Base-by-base conservation (phyloP, 1,140 invertebrate species). In the Drosophila sp. region DNA sequence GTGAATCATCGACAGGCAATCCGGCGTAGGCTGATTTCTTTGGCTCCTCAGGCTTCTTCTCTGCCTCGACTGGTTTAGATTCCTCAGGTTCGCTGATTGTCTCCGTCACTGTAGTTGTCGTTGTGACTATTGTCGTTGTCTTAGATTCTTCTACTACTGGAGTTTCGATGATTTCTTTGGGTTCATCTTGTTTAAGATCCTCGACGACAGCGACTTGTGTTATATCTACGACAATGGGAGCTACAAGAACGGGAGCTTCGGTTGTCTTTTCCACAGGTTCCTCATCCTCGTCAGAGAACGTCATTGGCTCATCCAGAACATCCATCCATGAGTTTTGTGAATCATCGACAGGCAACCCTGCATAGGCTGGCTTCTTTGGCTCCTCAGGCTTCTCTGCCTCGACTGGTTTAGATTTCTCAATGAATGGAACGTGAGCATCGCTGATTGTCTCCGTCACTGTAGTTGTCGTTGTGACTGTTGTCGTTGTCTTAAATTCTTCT, bases 221-320 rank as follows among this genome's bases (percentile, higher is more conserved):
- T 35, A 35, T 17, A 17, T 50, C 60, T 11, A 27, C 30, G 30
- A 64, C 44, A 8, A 30, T 6, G 7, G 58, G 4, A 2, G 23
- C 38, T 8, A 17, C 32, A n/a, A 32, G 23, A 35, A 55, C 35
- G 1, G 50, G 33, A 44, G 29, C 29, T 55, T 6, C 30, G 1
- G n/a, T 55, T 54, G 1, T 7, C 23, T 35, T 1, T 38, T 60
- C 65, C 5, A 3, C 54, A 55, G 57, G 11, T 44, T 76, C 63
- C 40, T 69, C 72, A 76, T 93, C 92, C 11, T 93, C 92, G 58
- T 92, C 92, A 41, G 91, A 91, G 40, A 93, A 92, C 11, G 82
- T 78, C 60, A 94, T 92, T 57, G 93, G 91, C 80, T 93, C 92
- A 70, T 94, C 93, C 35, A 94, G 70, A 47, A 93, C 91, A 64